Base-by-base conservation (phyloP, 1,140 invertebrate species). In the Propsilocerus akamusi region DNA sequence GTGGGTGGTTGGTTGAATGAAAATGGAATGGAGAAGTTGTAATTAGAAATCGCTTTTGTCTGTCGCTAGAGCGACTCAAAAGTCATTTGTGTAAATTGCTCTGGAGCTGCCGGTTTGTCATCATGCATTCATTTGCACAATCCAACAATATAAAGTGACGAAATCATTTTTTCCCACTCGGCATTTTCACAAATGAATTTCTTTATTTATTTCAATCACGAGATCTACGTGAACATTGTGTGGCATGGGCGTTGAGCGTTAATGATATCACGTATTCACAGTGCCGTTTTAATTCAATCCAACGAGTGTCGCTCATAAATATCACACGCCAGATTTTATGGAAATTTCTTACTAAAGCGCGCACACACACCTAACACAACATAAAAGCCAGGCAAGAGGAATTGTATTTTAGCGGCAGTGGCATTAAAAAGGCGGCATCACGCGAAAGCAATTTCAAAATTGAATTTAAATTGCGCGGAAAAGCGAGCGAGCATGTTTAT, bases 181-280 rank as follows among this genome's bases (percentile, higher is more conserved):
- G n/a, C n/a, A n/a, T n/a, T n/a, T n/a, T n/a, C n/a, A n/a, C n/a
- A n/a, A n/a, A n/a, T n/a, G n/a, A n/a, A n/a, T n/a, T 41, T 8
- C 34, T 41, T 41, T 41, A 41, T 41, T n/a, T 41, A 41, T 41
- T 41, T 41, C 34, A 41, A 41, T 41, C 34, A 41, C 34, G 34
- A 41, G 17, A 41, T 17, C 14, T 17, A 17, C 10, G 14, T 17
- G 14, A 41, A 17, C 5, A 41, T 6, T 20, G 20, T 17, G n/a
- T 20, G 17, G 34, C 6, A 17, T 20, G 17, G 34, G 34, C 17
- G 10, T 14, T 20, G 11, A 41, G 17, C 22, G 34, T 41, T 41
- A 41, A 41, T 41, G 34, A 41, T 41, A 41, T 41, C 34, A 41
- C 34, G 34, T 41, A 41, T 41, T 8, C 34, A 41, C 28, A 30